These are phyloP conservation scores for Pluvialis apricaria DNA, from an alignment of 2,113 vertebrate species.

Conservation along the genomic window DNA sequence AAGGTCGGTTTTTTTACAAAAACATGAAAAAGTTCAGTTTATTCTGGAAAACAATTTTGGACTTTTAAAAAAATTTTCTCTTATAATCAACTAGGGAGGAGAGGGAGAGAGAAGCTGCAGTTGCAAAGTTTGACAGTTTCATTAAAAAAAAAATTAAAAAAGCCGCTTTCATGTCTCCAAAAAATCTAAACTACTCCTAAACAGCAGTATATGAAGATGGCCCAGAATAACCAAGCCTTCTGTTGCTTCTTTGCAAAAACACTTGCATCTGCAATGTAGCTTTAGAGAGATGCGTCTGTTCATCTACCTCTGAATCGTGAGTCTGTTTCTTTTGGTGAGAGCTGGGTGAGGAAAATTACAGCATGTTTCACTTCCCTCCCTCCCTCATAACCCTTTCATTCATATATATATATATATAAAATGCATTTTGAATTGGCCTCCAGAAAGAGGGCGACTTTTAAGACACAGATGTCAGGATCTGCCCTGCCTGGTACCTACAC, in stretches of 20 bases:
- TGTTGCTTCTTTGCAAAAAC: background rate
- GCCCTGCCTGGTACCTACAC: fast-evolving
- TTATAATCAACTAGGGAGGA: background rate
- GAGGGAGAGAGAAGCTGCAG: background rate
- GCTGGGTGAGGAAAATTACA: background rate
- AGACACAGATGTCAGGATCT: background rate
- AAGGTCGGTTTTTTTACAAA: background rate
- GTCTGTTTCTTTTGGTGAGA: background rate
- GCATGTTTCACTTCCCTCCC: background rate
- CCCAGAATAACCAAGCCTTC: background rate
- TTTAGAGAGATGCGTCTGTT: background rate
- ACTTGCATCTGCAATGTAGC: background rate
- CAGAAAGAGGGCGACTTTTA: background rate
- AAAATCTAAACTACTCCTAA: background rate
- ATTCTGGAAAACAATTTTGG: background rate
- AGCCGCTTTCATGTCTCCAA: background rate
- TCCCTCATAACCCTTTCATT: background rate
- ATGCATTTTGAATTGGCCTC: background rate
- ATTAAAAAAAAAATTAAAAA: background rate
- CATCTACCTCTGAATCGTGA: background rate
- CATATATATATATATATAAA: background rate
- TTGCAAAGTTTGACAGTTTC: background rate
- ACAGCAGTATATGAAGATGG: background rate
- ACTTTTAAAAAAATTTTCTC: background rate
- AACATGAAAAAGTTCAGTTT: background rate